Evolutionary conservation across 1,140 invertebrate genomes (phyloP).

Genomic region (Melanaphis sacchari): DNA sequence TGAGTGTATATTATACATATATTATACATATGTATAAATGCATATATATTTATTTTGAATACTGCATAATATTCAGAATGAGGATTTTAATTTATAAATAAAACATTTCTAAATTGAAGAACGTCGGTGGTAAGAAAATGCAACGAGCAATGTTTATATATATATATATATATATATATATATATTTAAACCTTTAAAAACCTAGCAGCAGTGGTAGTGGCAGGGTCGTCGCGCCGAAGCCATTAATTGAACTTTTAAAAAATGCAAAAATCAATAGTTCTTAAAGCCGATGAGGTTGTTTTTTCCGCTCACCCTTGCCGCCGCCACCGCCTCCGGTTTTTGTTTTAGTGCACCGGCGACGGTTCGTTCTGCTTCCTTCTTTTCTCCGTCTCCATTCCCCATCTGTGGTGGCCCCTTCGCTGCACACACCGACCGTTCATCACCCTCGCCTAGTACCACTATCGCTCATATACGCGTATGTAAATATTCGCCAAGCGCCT

Average conservation of each 20-base stretch:
- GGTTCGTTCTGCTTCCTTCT: constrained; percentile 31
- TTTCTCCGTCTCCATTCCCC: constrained; percentile 2
- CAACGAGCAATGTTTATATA: background rate
- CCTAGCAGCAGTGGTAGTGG: background rate
- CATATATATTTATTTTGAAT: background rate
- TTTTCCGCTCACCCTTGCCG: constrained; percentile 4
- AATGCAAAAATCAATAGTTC: constrained; percentile 58
- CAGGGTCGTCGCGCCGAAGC: constrained; percentile 23
- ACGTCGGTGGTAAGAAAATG: background rate
- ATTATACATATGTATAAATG: too few relatives aligned
- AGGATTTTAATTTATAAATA: constrained; percentile 26
- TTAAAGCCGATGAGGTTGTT: constrained; percentile 58
- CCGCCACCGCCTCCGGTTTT: constrained; percentile 27
- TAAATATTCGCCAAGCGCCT: constrained; percentile 51
- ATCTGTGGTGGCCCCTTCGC: background rate
- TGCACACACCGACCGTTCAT: background rate
- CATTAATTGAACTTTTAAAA: constrained; percentile 58
- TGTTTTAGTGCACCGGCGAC: constrained; percentile 52
- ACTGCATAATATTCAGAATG: background rate
- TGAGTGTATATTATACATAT: background rate
- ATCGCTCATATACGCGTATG: constrained; percentile 33
- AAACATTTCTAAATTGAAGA: constrained; percentile 12
- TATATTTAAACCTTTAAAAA: constrained; percentile 37
- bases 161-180: background rate
- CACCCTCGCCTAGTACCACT: background rate